Evolutionary conservation across 2,888 invertebrate genomes (phyloP), one percentile per base, ranked within the genome.

Genomic region (Criorhina ranunculi): DNA sequence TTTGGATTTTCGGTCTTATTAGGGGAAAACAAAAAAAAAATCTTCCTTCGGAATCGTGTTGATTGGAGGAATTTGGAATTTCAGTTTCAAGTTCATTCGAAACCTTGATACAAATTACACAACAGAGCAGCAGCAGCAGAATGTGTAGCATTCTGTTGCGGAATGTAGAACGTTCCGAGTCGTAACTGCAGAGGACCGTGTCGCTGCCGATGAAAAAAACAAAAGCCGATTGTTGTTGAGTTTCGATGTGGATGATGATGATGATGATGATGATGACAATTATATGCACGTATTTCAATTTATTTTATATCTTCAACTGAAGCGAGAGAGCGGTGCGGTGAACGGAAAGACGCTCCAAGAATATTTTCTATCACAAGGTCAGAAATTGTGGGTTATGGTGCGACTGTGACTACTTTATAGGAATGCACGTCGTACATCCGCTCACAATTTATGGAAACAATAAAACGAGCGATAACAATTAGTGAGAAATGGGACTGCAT

Each of bases 331-430:
- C 40, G 19, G 40, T 17, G 8, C 17, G 17, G 1, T 44, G 57
- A 46, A 24, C 31, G 62, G 9, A 44, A 31, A 12, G 24, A 24
- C 31, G 51, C 59, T 82, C 60, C 72, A 44, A 82, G 66, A 82
- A 66, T 53, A 72, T 67, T 59, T 82, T 77, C 46, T 66, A 51
- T 72, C 59, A 66, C 83, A 83, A 83, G 83, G 83, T 83, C 78
- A 73, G 7, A 62, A 67, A 72, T 78, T 73, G 62, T 77, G 67
- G 76, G 76, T 60, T 77, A 77, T 35, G 59, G 51, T 40, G 67
- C 29, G 59, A 60, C 51, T 19, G 62, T 35, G 57, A 49, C 57
- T 42, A 19, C 29, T n/a, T n/a, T 31, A 9, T 11, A 44, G 12
- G 57, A 76, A 57, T 76, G 76, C 66, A 67, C 31, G 51, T 40